Percentiles rank a stretch among this genome's conserved stretches.
Evolutionary conservation across 30 jellyfish, hydroid and myxozoan species (phyloP).

Genomic region (Rhopilema esculentum): DNA sequence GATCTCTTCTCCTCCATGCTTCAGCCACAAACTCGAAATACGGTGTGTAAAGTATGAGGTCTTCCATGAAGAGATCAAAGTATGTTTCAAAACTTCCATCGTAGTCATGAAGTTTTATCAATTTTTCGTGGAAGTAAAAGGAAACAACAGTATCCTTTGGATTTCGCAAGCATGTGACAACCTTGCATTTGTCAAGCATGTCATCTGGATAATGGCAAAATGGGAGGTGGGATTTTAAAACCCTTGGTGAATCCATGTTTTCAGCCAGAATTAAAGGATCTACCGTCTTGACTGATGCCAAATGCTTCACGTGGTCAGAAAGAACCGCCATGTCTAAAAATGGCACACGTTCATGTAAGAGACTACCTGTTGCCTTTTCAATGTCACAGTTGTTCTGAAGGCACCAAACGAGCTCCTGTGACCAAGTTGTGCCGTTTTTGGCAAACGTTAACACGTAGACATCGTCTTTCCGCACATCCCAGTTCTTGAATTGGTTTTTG

Average conservation of each 20-base stretch:
- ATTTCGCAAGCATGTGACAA: slow-evolving; percentile 18
- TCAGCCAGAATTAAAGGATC: no score
- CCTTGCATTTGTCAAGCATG: slow-evolving; percentile 28
- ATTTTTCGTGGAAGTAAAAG: slow-evolving; percentile 4
- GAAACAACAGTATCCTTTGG: slow-evolving; percentile 51
- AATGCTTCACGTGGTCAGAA: not conserved
- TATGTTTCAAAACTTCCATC: slow-evolving; percentile 2
- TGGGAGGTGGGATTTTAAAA: slow-evolving; percentile 23
- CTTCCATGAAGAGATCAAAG: slow-evolving; percentile 26
- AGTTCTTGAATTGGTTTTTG: not conserved
- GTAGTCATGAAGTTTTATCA: not conserved
- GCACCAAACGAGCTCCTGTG: slow-evolving; percentile 18
- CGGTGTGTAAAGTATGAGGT: slow-evolving; percentile 1
- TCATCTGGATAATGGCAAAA: slow-evolving; percentile 24
- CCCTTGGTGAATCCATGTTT: slow-evolving; percentile 18
- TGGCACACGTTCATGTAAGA: not conserved
- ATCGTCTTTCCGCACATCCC: slow-evolving; percentile 21
- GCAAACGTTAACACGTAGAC: slow-evolving; percentile 7
- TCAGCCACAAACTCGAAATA: slow-evolving; percentile 16
- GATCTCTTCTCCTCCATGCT: slow-evolving; percentile 24
- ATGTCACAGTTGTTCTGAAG: not conserved
- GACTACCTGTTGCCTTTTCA: not conserved
- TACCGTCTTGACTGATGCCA: no score
- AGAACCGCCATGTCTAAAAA: not conserved
- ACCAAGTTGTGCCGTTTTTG: slow-evolving; percentile 49